Evolutionary conservation across 2,797 vertebrate species (phyloP).

Genomic region (Semotilus atromaculatus): DNA sequence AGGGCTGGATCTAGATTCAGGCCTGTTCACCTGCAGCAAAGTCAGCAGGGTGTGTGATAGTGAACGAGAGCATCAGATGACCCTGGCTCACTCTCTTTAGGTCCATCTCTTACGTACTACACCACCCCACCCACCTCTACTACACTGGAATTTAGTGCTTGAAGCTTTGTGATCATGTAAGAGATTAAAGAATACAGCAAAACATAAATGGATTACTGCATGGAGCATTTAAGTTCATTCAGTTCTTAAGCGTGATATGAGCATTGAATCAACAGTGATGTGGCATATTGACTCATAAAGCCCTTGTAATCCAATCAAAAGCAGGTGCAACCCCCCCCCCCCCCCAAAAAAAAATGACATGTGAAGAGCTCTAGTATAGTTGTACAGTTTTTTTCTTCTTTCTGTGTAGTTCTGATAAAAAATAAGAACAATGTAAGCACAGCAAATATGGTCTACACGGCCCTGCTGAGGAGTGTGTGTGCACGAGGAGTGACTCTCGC

Average conservation of each 20-base stretch:
- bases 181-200: constrained; percentile 14
- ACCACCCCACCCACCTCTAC: not conserved
- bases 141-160: not conserved
- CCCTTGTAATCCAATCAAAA: constrained; percentile 32
- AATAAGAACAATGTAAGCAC: not conserved
- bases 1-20: constrained; percentile 5
- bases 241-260: constrained; percentile 24
- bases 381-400: not conserved
- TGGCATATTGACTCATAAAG: constrained; percentile 33
- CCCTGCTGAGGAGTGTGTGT: constrained; percentile 29
- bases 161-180: constrained; percentile 22
- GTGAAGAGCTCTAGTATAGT: not conserved
- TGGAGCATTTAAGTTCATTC: constrained; percentile 27
- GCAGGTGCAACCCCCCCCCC: not conserved
- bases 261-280: constrained; percentile 7
- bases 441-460: constrained; percentile 28
- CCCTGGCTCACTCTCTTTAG: constrained; percentile 13
- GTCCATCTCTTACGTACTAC: constrained; percentile 1
- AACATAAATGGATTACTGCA: constrained; percentile 39
- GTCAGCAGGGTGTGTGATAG: constrained; percentile 6
- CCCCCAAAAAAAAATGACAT: not conserved
- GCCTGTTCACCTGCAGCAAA: constrained; percentile 11
- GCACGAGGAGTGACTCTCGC: constrained; percentile 69
- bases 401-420: not conserved
- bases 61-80: constrained; percentile 25